Conservation (phyloP, 2,797 vertebrate genomes). For the Enteromius anoplus region DNA sequence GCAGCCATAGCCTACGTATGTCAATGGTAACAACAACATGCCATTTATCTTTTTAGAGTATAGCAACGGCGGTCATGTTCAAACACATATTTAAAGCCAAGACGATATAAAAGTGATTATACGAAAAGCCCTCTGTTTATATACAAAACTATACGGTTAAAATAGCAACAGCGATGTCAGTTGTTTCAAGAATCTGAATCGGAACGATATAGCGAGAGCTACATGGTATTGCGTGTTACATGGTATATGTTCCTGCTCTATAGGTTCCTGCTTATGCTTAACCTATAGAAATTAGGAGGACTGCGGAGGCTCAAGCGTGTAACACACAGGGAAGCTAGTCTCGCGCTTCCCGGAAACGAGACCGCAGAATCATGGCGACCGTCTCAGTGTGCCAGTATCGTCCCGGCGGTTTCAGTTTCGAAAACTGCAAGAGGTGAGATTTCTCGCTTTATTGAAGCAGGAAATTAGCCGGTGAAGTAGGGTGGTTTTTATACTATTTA, state of each 20-base stretch:
- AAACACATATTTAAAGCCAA: background rate
- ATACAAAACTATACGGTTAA: background rate
- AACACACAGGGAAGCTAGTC: constrained; percentile 34
- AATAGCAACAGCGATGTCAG: background rate
- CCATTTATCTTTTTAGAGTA: background rate
- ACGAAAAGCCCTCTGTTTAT: background rate
- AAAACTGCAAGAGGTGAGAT: constrained; percentile 86
- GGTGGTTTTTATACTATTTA: too few relatives aligned
- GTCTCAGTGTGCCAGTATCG: constrained; percentile 70
- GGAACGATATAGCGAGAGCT: background rate
- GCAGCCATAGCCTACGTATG: too few relatives aligned
- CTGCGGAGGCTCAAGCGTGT: constrained; percentile 29
- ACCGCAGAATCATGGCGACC: constrained; percentile 82
- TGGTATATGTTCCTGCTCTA: constrained; percentile 9
- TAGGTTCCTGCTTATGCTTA: constrained; percentile 2
- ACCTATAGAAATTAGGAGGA: constrained; percentile 1
- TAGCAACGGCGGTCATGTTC: background rate
- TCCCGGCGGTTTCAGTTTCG: constrained; percentile 87
- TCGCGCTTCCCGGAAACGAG: constrained; percentile 72
- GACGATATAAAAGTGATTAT: too few relatives aligned
- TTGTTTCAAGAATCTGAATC: background rate
- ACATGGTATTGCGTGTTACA: constrained; percentile 4
- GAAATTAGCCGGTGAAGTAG: background rate
- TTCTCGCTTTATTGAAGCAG: background rate
- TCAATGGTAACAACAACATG: too few relatives aligned